Base-by-base conservation (phyloP, 2,797 vertebrate genomes). In the Balearica regulorum region DNA sequence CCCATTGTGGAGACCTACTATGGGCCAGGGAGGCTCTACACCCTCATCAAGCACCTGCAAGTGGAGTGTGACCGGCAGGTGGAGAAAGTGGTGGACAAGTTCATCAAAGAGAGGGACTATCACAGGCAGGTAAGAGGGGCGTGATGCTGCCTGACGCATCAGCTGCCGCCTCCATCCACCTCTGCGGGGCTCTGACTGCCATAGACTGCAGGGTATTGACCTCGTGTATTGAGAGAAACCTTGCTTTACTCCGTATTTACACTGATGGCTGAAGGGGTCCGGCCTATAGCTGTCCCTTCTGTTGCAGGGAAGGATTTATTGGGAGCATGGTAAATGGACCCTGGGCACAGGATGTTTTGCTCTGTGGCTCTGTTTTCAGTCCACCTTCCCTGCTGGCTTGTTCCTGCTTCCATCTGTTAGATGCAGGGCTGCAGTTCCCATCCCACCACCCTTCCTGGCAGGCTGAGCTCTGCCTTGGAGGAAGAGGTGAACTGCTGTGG, bases 1-100 rank as follows among this genome's bases (percentile, higher is more conserved):
- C 99, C 99, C 25, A 99, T 99, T 5, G 99, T 99, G 73, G 99
- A 99, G 97, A 99, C 99, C 0, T 99, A 99, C 94, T 99, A 99
- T 0, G 99, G 99, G 13, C 99, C 99, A 1, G 99, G 99, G 22
- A 98, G 98, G 89, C 98, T 99, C 60, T 99, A 98, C 96, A 98
- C 98, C 20, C 98, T 99, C 68, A 99, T 99, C 96, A 99, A 98
- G 94, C 99, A 99, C 97, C 97, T 99, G 79, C 99, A 99, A 94
- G 98, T 98, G 64, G 99, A 99, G 95, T 99, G 99, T 13, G 99
- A 99, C 98, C 97, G 72, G 55, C 99, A 99, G 94, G 99, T 99
- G 51, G 99, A 99, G 96, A 99, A 98, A 95, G 99, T 99, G 81
- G 99, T 99, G 26, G 99, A 99, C 95, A 99, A 98, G 95, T 99